These are phyloP conservation scores for Gymnoscelis rufifasciata DNA, from an alignment of 2,888 invertebrate species.

Conservation along the genomic window DNA sequence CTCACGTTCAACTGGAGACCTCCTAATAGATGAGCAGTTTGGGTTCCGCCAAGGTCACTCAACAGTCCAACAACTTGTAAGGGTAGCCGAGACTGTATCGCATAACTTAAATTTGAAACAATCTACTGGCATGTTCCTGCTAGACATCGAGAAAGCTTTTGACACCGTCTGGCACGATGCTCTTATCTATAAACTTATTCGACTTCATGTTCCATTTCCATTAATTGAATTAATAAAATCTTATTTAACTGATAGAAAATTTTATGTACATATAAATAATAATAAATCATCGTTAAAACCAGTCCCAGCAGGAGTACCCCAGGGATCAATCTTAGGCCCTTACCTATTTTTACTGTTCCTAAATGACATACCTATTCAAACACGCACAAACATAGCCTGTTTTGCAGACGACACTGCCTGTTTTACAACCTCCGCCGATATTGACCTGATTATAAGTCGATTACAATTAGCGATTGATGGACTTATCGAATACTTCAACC, in stretches of 20 bases:
- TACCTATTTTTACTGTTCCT: too few relatives aligned
- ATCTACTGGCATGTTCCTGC: conserved; percentile 3
- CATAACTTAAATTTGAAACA: not conserved
- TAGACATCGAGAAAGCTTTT: conserved; percentile 3
- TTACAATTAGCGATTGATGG: not conserved
- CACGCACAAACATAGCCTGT: not conserved
- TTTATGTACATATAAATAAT: not conserved
- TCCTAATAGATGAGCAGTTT: conserved; percentile 6
- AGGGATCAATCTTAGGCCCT: conserved; percentile 4
- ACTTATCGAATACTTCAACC: not conserved
- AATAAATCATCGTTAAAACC: not conserved
- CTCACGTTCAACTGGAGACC: not conserved
- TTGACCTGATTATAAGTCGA: not conserved
- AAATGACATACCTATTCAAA: conserved; percentile 5
- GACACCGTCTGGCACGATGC: conserved; percentile 3
- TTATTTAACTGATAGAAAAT: not conserved
- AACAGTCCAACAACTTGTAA: conserved; percentile 2
- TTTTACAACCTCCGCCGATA: not conserved
- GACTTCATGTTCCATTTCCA: not conserved
- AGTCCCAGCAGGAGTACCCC: conserved; percentile 7
- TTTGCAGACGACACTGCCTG: conserved; percentile 10
- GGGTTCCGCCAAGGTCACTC: conserved; percentile 6
- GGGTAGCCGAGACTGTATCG: conserved; percentile 3
- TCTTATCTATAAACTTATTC: not conserved
- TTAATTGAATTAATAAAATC: not conserved